phyloP scores from a whole-genome alignment of 2,888 invertebrate genomes.

The Drosophila mimetica region DNA sequence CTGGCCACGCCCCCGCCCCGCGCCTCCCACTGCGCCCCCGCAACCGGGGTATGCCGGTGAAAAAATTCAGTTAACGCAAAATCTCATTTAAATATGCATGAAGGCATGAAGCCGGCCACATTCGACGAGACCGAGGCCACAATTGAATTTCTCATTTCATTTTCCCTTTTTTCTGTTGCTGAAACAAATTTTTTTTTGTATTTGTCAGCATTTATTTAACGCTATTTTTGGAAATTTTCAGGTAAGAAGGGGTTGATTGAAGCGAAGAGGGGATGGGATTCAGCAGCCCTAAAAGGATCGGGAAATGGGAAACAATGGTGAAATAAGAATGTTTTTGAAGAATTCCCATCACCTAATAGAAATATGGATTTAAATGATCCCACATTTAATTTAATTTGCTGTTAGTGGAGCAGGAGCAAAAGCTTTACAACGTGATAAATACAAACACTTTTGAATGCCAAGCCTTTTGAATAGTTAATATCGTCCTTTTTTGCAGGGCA shows the following conservation, averaged over 20 bases:
- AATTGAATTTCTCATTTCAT: slow-evolving; percentile 66
- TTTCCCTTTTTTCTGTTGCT: slow-evolving; percentile 11
- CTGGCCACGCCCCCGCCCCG: slow-evolving; percentile 6
- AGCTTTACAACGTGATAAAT: neutral
- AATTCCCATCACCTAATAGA: no score
- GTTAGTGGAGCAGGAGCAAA: no score
- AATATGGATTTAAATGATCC: no score
- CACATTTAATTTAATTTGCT: no score
- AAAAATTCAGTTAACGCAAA: slow-evolving; percentile 78
- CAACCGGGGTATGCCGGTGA: slow-evolving; percentile 6
- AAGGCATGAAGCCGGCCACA: slow-evolving; percentile 44
- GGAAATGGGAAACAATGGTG: neutral
- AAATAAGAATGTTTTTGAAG: no score
- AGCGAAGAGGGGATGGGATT: no score
- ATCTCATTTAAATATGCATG: slow-evolving; percentile 79
- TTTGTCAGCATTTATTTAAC: slow-evolving; percentile 17
- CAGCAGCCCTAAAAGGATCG: slow-evolving; percentile 9
- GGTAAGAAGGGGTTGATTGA: slow-evolving; percentile 18
- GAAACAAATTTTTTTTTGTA: slow-evolving; percentile 13
- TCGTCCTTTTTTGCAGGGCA: neutral
- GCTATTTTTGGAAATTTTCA: slow-evolving; percentile 3
- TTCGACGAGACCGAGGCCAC: slow-evolving; percentile 36
- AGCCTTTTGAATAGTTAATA: neutral
- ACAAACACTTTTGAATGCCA: neutral
- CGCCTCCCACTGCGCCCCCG: neutral